Evolutionary conservation across 1,140 invertebrate genomes (phyloP).

Genomic region (Listronotus oregonensis): DNA sequence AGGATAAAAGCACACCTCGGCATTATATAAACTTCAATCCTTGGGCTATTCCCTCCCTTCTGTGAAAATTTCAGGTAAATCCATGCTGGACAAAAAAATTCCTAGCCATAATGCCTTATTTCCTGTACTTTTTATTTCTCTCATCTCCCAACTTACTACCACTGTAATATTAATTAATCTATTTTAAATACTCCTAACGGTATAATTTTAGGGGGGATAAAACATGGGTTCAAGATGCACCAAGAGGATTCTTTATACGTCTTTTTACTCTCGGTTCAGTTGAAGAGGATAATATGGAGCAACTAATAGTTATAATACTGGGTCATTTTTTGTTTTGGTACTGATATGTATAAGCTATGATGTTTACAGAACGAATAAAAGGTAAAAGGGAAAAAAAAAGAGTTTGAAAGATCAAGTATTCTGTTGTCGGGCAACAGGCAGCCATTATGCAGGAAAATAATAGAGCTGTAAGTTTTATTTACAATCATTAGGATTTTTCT

Average conservation of each 20-base stretch:
- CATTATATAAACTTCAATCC: too few species aligned
- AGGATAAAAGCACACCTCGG: too few species aligned
- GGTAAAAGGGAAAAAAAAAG: conserved; percentile 68
- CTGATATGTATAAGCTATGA: conserved; percentile 68
- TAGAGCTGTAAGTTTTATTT: conserved; percentile 31
- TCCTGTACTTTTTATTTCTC: too few species aligned
- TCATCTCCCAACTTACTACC: too few species aligned
- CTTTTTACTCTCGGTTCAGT: conserved; percentile 71
- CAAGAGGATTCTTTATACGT: conserved; percentile 73
- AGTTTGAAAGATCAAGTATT: conserved; percentile 70
- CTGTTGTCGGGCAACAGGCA: conserved; percentile 68
- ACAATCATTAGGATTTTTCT: too few species aligned
- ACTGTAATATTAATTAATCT: too few species aligned
- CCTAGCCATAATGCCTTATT: too few species aligned
- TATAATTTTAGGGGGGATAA: conserved; percentile 69
- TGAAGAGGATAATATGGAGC: conserved; percentile 74
- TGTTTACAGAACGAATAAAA: conserved; percentile 68
- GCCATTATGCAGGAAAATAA: conserved; percentile 58
- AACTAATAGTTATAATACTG: conserved; percentile 74
- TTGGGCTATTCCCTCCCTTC: too few species aligned
- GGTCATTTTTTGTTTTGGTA: conserved; percentile 71
- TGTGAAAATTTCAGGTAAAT: too few species aligned
- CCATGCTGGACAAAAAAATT: too few species aligned
- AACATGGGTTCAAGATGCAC: conserved; percentile 81
- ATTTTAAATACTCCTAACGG: too few species aligned